Percentiles rank a stretch among this genome's conserved stretches.
These are phyloP conservation scores for Drosophila mimica DNA, from an alignment of 2,888 invertebrate species.

Conservation along the genomic window DNA sequence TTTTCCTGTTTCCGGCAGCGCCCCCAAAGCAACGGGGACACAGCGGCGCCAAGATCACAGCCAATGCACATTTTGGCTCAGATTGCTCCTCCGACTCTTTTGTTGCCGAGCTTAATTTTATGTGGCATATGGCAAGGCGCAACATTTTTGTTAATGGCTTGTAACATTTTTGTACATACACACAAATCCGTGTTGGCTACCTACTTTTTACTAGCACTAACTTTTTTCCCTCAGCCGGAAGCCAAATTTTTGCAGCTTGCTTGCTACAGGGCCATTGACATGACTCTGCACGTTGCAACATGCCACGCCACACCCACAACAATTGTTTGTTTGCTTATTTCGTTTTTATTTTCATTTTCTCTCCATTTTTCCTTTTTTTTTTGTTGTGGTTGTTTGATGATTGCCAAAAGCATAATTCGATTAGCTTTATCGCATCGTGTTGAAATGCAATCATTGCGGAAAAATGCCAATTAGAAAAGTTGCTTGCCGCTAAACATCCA, in stretches of 20 bases:
- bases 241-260: constrained; percentile 34
- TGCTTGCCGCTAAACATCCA: constrained; percentile 14
- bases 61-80: constrained; percentile 72
- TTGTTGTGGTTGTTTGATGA: constrained; percentile 49
- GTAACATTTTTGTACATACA: constrained; percentile 62
- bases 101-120: constrained; percentile 60
- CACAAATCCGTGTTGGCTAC: constrained; percentile 60
- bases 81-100: constrained; percentile 33
- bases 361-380: constrained; percentile 12
- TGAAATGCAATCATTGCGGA: constrained; percentile 72
- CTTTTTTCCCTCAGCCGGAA: constrained; percentile 61
- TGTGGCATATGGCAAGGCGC: constrained; percentile 76
- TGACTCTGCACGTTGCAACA: constrained; percentile 56
- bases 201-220: constrained; percentile 32
- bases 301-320: constrained; percentile 18
- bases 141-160: constrained; percentile 81
- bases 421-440: constrained; percentile 77
- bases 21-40: constrained; percentile 42
- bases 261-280: constrained; percentile 59
- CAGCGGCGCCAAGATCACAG: constrained; percentile 71
- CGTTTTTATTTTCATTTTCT: not conserved
- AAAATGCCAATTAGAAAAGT: constrained; percentile 78
- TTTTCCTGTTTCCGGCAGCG: constrained; percentile 67
- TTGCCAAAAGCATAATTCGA: constrained; percentile 77
- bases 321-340: constrained; percentile 49